Conservation (phyloP, 2,888 invertebrate species). For the Drosophila meridiana region DNA sequence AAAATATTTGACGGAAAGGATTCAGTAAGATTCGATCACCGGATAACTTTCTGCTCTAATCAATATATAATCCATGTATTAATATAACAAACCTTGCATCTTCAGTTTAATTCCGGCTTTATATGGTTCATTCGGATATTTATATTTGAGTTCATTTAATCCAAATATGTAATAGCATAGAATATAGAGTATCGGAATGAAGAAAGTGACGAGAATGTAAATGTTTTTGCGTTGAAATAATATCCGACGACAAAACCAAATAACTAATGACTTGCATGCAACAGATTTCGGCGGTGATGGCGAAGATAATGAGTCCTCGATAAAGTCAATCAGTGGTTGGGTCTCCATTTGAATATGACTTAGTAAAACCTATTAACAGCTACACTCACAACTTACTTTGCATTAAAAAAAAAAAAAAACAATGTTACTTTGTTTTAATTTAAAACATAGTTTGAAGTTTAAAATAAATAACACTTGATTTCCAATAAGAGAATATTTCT, state of each 20-base stretch:
- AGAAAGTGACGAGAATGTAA: constrained; percentile 24
- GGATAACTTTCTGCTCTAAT: background rate
- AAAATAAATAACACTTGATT: background rate
- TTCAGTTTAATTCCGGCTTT: accelerated
- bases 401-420: background rate
- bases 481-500: too few relatives aligned
- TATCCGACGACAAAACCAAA: constrained; percentile 36
- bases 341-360: constrained; percentile 15
- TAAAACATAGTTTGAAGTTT: background rate
- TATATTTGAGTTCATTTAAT: too few relatives aligned
- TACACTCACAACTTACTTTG: too few relatives aligned
- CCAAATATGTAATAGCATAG: constrained; percentile 33
- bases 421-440: background rate
- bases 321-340: constrained; percentile 11
- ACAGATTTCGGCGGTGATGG: background rate
- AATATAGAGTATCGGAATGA: constrained; percentile 56
- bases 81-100: background rate
- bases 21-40: too few relatives aligned
- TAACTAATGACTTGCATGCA: constrained; percentile 6
- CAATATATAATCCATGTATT: background rate
- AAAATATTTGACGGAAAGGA: background rate
- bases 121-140: background rate
- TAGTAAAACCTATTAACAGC: background rate
- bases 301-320: too few relatives aligned
- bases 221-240: constrained; percentile 60